These are phyloP conservation scores for Platycnemis pennipes DNA, from an alignment of 2,888 invertebrate genomes.

Conservation along the genomic window DNA sequence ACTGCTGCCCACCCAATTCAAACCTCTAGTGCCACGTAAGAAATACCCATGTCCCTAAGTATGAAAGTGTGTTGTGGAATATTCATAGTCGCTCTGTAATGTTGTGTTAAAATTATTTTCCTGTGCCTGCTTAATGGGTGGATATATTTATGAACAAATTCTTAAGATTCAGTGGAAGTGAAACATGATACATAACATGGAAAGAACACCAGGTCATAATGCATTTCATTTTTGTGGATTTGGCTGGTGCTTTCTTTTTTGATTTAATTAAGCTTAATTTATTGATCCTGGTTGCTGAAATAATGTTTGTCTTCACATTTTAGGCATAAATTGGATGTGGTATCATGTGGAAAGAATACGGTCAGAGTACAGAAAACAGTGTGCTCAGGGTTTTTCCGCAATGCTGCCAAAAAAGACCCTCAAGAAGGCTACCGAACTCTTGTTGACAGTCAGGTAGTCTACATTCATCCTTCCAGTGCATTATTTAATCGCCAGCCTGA, in stretches of 20 bases:
- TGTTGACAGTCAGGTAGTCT: slow-evolving; percentile 98
- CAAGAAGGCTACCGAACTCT: slow-evolving; percentile 98
- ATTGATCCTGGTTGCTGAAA: too few relatives aligned
- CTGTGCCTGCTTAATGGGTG: too few relatives aligned
- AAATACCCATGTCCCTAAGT: too few relatives aligned
- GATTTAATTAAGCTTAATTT: neutral
- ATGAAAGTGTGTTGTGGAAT: too few relatives aligned
- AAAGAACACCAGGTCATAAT: too few relatives aligned
- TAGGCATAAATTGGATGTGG: slow-evolving; percentile 96
- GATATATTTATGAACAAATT: too few relatives aligned
- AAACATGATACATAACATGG: too few relatives aligned
- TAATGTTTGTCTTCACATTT: slow-evolving; percentile 72
- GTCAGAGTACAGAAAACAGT: slow-evolving; percentile 98
- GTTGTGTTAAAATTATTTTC: neutral
- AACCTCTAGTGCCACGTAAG: too few relatives aligned
- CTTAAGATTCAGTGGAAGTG: too few relatives aligned
- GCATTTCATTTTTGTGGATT: too few relatives aligned
- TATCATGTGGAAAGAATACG: slow-evolving; percentile 97
- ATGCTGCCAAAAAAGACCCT: slow-evolving; percentile 99
- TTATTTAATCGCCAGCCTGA: slow-evolving; percentile 99
- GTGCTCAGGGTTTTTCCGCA: slow-evolving; percentile 98
- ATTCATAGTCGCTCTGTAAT: too few relatives aligned
- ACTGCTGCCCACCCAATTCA: too few relatives aligned
- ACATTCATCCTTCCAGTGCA: slow-evolving; percentile 99
- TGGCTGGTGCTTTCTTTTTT: neutral